Conservation (phyloP, 2,797 vertebrate genomes). For the Brotula barbata region DNA sequence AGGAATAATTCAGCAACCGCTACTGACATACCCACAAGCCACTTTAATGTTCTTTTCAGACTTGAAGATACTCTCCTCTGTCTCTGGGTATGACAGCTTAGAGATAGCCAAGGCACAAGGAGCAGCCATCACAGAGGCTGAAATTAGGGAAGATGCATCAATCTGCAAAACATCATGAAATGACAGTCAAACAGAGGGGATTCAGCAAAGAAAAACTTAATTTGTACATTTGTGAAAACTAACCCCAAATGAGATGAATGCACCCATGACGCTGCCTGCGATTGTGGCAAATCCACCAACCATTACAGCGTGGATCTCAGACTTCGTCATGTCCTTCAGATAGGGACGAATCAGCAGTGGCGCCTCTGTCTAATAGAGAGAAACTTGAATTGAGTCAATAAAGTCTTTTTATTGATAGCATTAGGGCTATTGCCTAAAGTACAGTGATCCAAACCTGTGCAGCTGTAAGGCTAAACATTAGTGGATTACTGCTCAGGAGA, state of each 20-base stretch:
- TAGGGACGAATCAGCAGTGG: slow-evolving; percentile 93
- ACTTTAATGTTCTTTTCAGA: slow-evolving; percentile 77
- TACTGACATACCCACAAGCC: slow-evolving; percentile 77
- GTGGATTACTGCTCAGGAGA: background rate
- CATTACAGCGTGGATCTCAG: slow-evolving; percentile 94
- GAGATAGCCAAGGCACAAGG: slow-evolving; percentile 92
- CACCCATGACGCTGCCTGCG: slow-evolving; percentile 94
- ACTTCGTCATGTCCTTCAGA: slow-evolving; percentile 90
- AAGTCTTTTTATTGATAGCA: background rate
- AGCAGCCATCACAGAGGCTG: slow-evolving; percentile 97
- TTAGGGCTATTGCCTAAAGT: background rate
- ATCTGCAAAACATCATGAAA: slow-evolving; percentile 78
- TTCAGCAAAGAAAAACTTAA: background rate
- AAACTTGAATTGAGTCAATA: background rate
- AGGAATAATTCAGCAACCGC: background rate
- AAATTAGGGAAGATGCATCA: slow-evolving; percentile 86
- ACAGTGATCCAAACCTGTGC: background rate
- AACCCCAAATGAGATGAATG: slow-evolving; percentile 96
- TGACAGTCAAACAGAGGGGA: background rate
- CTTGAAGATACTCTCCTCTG: slow-evolving; percentile 84
- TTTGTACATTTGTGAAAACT: too few relatives aligned
- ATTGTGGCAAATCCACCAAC: slow-evolving; percentile 94
- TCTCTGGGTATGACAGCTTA: slow-evolving; percentile 92
- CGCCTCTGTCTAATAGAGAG: slow-evolving; percentile 84
- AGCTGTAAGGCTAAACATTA: background rate